Evolutionary conservation across 2,797 vertebrate genomes (phyloP).

Genomic region (Sebastes trivittatus): DNA sequence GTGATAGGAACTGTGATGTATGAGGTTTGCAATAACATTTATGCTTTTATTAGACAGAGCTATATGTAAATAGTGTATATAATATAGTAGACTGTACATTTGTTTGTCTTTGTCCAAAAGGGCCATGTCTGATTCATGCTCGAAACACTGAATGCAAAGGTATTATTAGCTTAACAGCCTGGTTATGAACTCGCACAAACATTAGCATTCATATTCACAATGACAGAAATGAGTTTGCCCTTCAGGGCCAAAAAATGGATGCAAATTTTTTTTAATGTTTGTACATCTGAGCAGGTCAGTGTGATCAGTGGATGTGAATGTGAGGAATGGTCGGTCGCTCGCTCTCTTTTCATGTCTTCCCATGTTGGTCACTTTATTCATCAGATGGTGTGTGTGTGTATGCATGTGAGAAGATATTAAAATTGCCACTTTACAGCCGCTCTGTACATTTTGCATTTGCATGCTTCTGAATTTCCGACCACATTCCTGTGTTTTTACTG

Average conservation of each 20-base stretch:
- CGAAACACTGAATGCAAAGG: background rate
- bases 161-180: conserved; percentile 13
- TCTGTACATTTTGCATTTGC: conserved; percentile 28
- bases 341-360: conserved; percentile 14
- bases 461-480: conserved; percentile 40
- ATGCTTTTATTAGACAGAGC: conserved; percentile 27
- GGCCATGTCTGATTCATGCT: background rate
- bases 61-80: conserved; percentile 73
- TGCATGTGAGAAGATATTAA: background rate
- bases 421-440: background rate
- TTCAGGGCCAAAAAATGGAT: conserved; percentile 15
- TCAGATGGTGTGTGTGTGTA: background rate
- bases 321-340: conserved; percentile 5
- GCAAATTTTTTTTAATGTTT: background rate
- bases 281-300: background rate
- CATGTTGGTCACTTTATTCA: conserved; percentile 3
- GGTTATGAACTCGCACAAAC: conserved; percentile 7
- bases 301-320: background rate
- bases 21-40: conserved; percentile 24
- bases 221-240: background rate
- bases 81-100: conserved; percentile 27
- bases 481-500: conserved; percentile 31
- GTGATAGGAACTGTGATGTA: background rate
- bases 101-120: conserved; percentile 25
- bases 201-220: background rate